Evolutionary conservation across 2,888 invertebrate genomes (phyloP), one percentile per base, ranked within the genome.

Genomic region (Adelphocoris suturalis): DNA sequence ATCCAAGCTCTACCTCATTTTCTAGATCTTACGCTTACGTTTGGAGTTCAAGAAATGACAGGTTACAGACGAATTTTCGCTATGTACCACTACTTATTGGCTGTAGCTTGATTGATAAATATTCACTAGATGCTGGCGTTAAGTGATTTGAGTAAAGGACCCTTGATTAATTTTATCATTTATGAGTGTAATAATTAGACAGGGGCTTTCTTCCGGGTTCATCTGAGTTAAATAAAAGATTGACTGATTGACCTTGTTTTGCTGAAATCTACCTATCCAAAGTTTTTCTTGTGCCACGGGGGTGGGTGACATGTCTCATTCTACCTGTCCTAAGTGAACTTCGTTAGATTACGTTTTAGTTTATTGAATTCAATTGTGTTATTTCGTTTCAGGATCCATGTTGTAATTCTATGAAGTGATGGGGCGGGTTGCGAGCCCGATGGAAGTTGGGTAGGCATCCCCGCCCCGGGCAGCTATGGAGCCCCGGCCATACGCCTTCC

Each of bases 361-460:
- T 23, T 23, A 5, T 12, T 23, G 23, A 23, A 23, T 68, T 68
- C 23, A 68, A 68, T 12, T 5, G 23, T 19, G n/a, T 11, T 12
- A 23, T 82, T 88, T 28, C 57, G 12, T 88, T 88, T 55, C 88
- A 88, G 88, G 88, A 80, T 80, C 78, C 88, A 91, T 90, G 91
- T 90, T 90, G 87, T 90, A 91, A 91, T 90, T 88, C 80, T 78
- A 88, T 82, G 81, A 85, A 90, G 82, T 95, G 95, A 96, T 96
- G 96, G 96, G 96, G 96, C 96, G 96, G 96, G 96, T 95, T 94
- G 96, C 95, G 96, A 96, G 96, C 95, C 96, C 96, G 95, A 96
- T 96, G 96, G 96, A 96, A 96, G 96, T 96, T 96, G 96, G 96
- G 95, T 96, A 96, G 95, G 95, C 95, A 95, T 94, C 93, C 94